Evolutionary conservation across 2,113 vertebrate genomes (phyloP), one percentile per base, ranked within the genome.

Genomic region (Tupaia tana): DNA sequence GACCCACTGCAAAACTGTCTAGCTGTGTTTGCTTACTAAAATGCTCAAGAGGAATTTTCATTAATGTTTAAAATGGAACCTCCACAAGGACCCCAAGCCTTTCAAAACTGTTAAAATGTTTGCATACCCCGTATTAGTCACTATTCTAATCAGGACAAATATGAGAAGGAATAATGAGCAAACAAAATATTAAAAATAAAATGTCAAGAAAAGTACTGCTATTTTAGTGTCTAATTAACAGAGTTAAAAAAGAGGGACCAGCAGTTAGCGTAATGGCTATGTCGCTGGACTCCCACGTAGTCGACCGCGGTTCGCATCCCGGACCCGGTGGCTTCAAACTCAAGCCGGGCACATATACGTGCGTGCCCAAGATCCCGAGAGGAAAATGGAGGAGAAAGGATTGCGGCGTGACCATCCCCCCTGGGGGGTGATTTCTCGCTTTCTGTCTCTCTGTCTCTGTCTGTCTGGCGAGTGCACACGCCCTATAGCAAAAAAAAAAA

Each of bases 21-120:
- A 61, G 34, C 9, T 79, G 3, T 88, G 15, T 77, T 80, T 92
- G 18, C n/a, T 81, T 78, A 84, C 12, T 56, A 82, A 92, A 85
- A 66, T 67, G 67, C 4, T 11, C 16, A 20, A 73, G 6, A 52
- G 20, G 86, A 75, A 79, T 64, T 63, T 79, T 14, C 34, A 79
- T 54, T 90, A 58, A 94, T 54, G 7, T 95, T 91, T 93, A 85
- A 95, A 95, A 29, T 83, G 29, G 19, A 73, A 25, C 16, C 10
- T 90, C 31, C 18, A 9, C 34, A 18, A 86, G 11, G 8, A 78
- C 8, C n/a, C n/a, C 66, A 20, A 25, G 29, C 81, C 18, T 81
- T 93, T 85, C 18, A 82, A 91, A 71, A 78, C 0, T 2, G 31
- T 90, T 89, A 9, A 77, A 63, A 56, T 92, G 15, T 66, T 87